These are phyloP conservation scores for Jordanella pulchra DNA, from an alignment of 2,797 vertebrate genomes.

Conservation along the genomic window DNA sequence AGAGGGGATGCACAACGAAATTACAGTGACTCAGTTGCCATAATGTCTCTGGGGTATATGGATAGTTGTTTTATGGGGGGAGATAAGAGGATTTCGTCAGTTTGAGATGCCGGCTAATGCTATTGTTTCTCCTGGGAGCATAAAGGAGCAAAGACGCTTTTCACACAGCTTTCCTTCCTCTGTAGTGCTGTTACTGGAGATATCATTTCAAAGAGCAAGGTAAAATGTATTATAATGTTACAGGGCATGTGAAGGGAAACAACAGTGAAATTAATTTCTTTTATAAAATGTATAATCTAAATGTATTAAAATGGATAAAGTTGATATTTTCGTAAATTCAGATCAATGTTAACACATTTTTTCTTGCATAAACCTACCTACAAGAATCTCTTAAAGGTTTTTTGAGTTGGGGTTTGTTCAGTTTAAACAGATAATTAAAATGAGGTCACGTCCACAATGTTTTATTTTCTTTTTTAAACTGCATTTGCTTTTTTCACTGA, in stretches of 20 bases:
- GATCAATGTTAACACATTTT: neutral
- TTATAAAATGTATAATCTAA: conserved; percentile 16
- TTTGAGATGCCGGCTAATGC: conserved; percentile 74
- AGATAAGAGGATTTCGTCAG: conserved; percentile 80
- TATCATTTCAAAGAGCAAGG: conserved; percentile 60
- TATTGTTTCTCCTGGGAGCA: conserved; percentile 73
- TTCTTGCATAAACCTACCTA: conserved; percentile 5
- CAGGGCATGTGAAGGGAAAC: conserved; percentile 26
- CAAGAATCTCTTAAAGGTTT: conserved; percentile 37
- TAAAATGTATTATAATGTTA: conserved; percentile 46
- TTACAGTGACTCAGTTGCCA: conserved; percentile 71
- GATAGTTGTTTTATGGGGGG: conserved; percentile 73
- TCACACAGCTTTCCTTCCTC: conserved; percentile 65
- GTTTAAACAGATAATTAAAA: conserved; percentile 31
- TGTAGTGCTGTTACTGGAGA: conserved; percentile 65
- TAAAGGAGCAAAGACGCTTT: conserved; percentile 72
- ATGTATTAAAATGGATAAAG: neutral
- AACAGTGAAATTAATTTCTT: conserved; percentile 15
- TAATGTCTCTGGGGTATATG: conserved; percentile 70
- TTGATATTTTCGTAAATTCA: neutral
- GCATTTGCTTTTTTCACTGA: conserved; percentile 32
- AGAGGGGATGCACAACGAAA: conserved; percentile 70
- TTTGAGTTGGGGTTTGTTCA: conserved; percentile 24
- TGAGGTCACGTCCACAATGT: conserved; percentile 27
- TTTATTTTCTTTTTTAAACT: conserved; percentile 27